phyloP scores from a whole-genome alignment of 2,797 vertebrate species.

The Mallotus villosus region DNA sequence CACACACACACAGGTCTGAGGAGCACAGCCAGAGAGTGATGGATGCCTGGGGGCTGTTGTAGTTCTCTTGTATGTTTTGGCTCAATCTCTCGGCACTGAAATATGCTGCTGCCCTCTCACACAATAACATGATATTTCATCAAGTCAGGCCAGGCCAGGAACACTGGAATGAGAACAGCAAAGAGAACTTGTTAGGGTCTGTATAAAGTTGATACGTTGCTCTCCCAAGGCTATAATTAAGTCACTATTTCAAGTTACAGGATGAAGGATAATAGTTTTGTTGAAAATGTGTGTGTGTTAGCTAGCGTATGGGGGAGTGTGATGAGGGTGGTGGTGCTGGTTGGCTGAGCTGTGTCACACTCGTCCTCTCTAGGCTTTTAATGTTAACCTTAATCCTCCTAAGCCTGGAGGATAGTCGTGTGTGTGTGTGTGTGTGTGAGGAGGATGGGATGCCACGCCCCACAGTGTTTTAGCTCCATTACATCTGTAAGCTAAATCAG shows the following conservation, averaged over 20 bases:
- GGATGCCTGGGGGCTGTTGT: background rate
- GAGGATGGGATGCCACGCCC: background rate
- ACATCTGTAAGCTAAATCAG: conserved; percentile 7
- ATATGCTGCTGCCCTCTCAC: background rate
- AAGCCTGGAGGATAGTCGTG: background rate
- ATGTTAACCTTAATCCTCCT: conserved; percentile 1
- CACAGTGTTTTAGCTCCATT: background rate
- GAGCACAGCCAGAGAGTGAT: background rate
- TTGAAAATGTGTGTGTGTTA: background rate
- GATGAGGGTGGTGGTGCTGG: background rate
- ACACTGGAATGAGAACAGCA: too few relatives aligned
- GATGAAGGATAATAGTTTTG: background rate
- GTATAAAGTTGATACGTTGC: too few relatives aligned
- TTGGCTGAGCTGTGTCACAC: background rate
- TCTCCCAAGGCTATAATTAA: too few relatives aligned
- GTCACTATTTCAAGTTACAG: background rate
- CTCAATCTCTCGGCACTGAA: background rate
- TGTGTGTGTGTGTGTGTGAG: background rate
- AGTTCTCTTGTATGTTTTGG: background rate
- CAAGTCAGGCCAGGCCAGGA: too few relatives aligned
- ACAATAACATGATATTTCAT: background rate
- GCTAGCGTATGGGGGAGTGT: background rate
- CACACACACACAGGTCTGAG: background rate
- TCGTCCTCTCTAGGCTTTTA: background rate
- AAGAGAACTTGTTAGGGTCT: too few relatives aligned